Percentiles rank a stretch among this genome's conserved stretches.
These are phyloP conservation scores for Ispidina picta DNA, from an alignment of 2,797 vertebrate genomes.

Conservation along the genomic window DNA sequence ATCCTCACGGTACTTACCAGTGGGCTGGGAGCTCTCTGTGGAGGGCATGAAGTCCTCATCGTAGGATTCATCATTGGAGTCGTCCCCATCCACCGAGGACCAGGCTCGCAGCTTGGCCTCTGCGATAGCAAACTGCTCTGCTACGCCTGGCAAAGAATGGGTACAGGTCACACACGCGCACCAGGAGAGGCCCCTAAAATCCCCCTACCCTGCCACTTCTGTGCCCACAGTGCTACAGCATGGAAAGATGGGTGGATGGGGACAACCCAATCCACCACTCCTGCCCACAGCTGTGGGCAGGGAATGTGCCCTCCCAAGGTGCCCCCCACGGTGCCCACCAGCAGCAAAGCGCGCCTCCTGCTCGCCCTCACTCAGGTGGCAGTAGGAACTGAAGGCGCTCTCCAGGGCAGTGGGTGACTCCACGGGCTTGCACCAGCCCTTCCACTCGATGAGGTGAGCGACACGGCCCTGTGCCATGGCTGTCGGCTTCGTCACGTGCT, in stretches of 20 bases:
- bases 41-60: conserved; percentile 90
- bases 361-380: conserved; percentile 93
- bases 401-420: conserved; percentile 88
- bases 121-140: conserved; percentile 95
- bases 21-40: conserved; percentile 80
- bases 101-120: conserved; percentile 97
- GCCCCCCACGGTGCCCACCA: conserved; percentile 71
- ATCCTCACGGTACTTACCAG: conserved; percentile 60
- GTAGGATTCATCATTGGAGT: conserved; percentile 95
- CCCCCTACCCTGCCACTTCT: neutral
- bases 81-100: conserved; percentile 95
- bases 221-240: accelerated
- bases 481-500: conserved; percentile 97
- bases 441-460: conserved; percentile 98
- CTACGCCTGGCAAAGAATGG: conserved; percentile 56
- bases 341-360: conserved; percentile 97
- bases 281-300: accelerated
- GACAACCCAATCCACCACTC: neutral
- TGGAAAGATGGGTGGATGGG: neutral
- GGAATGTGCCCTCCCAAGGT: accelerated
- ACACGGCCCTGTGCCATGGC: conserved; percentile 98
- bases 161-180: accelerated
- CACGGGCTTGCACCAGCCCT: conserved; percentile 95
- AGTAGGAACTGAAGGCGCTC: conserved; percentile 94
- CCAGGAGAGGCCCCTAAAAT: neutral